Conservation (phyloP, 2,797 vertebrate genomes). For the Varecia variegata region DNA sequence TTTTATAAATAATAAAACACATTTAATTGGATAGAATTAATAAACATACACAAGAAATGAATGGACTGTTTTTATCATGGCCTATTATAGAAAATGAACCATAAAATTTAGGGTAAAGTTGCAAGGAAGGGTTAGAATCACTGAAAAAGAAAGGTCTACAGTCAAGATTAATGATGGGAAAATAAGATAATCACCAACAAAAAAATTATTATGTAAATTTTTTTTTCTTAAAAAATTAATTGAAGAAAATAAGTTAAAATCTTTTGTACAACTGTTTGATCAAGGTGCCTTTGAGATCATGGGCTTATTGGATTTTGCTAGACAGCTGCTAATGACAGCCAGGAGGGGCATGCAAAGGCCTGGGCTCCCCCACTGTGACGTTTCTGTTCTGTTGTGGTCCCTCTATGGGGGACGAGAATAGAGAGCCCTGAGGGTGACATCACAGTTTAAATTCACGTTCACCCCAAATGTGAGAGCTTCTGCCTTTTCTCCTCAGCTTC, state of each 20-base stretch:
- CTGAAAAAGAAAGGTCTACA: not conserved
- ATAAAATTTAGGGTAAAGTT: not conserved
- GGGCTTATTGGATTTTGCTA: not conserved
- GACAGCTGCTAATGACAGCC: not conserved
- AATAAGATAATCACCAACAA: not conserved
- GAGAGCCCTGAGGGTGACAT: not conserved
- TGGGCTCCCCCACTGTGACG: too few relatives aligned
- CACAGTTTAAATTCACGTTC: not conserved
- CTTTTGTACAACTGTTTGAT: not conserved
- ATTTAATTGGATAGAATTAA: not conserved
- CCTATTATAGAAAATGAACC: not conserved
- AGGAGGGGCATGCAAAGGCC: accelerated
- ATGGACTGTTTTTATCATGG: not conserved
- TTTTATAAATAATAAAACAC: not conserved
- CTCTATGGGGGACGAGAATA: not conserved
- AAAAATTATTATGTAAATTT: not conserved
- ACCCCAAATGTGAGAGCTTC: not conserved
- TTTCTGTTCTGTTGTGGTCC: not conserved
- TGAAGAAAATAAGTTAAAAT: not conserved
- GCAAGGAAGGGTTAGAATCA: not conserved
- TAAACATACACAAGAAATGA: not conserved
- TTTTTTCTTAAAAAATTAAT: not conserved
- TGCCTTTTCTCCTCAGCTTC: not conserved
- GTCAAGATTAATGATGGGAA: not conserved
- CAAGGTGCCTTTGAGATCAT: not conserved